These are phyloP conservation scores for Branchellion lobata DNA, from an alignment of 2,888 invertebrate species.

Conservation along the genomic window DNA sequence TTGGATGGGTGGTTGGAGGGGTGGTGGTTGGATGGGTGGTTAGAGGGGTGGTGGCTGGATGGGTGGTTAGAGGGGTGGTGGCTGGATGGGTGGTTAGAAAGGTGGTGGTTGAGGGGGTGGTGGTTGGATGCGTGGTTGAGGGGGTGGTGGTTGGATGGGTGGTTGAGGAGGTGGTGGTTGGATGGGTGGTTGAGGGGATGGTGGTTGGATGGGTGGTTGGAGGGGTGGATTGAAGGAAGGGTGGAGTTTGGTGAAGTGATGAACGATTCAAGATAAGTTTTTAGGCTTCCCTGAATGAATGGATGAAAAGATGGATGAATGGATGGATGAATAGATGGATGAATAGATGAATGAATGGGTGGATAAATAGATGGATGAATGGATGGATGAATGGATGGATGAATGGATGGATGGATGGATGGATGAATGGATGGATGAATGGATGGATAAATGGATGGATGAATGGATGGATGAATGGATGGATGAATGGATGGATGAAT, in stretches of 20 bases:
- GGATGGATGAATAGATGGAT: neutral
- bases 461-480: slow-evolving; percentile 2
- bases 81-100: neutral
- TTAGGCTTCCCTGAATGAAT: neutral
- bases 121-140: neutral
- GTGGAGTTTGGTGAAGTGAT: neutral
- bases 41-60: neutral
- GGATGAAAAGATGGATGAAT: neutral
- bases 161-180: neutral
- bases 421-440: neutral
- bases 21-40: neutral
- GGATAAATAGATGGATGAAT: neutral
- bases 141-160: neutral
- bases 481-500: neutral
- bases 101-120: neutral
- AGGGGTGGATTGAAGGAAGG: neutral
- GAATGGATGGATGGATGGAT: neutral
- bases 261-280: neutral
- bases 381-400: neutral
- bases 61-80: neutral
- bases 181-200: neutral
- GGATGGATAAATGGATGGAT: neutral
- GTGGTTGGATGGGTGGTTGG: neutral
- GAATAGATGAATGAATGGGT: slow-evolving; percentile 5
- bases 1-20: neutral